Evolutionary conservation across 2,797 vertebrate species (phyloP).

Genomic region (Eulemur rubriventer): DNA sequence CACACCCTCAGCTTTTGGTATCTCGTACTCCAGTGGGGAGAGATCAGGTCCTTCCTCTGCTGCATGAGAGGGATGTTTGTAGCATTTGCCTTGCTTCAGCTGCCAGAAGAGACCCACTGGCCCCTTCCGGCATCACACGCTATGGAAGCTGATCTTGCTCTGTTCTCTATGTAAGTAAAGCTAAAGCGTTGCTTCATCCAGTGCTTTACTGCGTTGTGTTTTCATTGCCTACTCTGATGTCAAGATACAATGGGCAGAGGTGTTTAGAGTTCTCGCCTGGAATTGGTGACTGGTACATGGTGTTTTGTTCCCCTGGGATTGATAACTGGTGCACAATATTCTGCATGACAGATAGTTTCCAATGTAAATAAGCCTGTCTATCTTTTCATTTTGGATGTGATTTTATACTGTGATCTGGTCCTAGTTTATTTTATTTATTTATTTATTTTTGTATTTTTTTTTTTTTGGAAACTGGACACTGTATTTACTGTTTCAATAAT

Average conservation of each 20-base stretch:
- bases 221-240: not conserved
- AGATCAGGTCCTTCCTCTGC: not conserved
- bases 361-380: not conserved
- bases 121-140: not conserved
- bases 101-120: not conserved
- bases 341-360: not conserved
- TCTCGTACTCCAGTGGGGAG: not conserved
- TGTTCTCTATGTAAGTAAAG: not conserved
- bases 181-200: not conserved
- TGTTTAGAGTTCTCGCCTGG: not conserved
- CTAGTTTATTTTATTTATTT: constrained; percentile 76
- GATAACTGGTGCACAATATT: not conserved
- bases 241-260: not conserved
- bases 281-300: not conserved
- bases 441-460: constrained; percentile 58
- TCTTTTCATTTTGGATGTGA: constrained; percentile 56
- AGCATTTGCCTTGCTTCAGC: not conserved
- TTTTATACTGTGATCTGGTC: constrained; percentile 61
- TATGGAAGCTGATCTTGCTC: not conserved
- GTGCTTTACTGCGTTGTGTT: not conserved
- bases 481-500: constrained; percentile 85
- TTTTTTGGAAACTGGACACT: constrained; percentile 85
- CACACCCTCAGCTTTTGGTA: not conserved
- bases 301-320: not conserved
- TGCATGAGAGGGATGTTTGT: no score